phyloP scores from a whole-genome alignment of 2,113 vertebrate species.

The Litocranius walleri region DNA sequence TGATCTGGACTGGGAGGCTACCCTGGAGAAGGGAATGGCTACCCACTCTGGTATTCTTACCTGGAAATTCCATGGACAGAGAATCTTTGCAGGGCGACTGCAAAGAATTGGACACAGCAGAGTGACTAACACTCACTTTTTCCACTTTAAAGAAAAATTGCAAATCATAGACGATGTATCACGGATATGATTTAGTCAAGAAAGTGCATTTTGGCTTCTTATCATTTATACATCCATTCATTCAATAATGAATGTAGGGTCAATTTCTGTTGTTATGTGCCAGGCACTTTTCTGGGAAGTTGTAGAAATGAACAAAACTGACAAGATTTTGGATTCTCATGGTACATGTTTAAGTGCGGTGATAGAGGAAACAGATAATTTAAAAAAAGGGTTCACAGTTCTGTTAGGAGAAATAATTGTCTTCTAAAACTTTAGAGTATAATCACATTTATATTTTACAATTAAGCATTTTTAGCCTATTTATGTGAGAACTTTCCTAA shows the following conservation, averaged over 20 bases:
- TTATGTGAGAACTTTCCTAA: neutral
- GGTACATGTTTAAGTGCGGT: neutral
- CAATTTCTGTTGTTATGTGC: fast-evolving
- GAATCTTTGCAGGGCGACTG: neutral
- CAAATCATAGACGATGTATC: neutral
- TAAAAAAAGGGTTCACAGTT: neutral
- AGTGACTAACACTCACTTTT: neutral
- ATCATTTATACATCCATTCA: too few species aligned
- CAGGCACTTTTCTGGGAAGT: too few species aligned
- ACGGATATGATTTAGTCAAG: neutral
- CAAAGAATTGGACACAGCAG: neutral
- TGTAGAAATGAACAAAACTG: neutral
- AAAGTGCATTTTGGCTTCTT: neutral
- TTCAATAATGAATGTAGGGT: neutral
- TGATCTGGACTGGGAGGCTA: neutral
- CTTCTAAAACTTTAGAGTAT: constrained; percentile 39
- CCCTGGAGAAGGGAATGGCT: neutral
- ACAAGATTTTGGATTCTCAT: neutral
- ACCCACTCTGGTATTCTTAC: neutral
- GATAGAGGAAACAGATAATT: neutral
- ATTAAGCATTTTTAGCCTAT: constrained; percentile 36
- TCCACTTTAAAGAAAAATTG: neutral
- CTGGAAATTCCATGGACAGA: neutral
- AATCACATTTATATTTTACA: constrained; percentile 18
- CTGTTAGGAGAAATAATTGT: neutral